These are phyloP conservation scores for Brassicogethes aeneus DNA, from an alignment of 2,888 invertebrate species.

Conservation along the genomic window DNA sequence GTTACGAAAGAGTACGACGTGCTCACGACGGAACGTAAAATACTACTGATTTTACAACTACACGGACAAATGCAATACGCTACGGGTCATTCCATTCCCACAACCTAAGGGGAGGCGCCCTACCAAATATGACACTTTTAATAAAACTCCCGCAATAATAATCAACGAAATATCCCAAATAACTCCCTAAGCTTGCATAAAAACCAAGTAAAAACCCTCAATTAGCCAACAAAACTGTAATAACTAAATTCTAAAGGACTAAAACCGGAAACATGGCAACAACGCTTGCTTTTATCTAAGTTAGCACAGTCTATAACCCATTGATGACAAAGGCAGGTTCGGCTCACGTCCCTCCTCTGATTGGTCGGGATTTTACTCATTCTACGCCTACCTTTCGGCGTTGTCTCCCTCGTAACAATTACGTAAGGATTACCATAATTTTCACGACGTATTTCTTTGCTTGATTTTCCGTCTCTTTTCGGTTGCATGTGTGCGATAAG, in stretches of 20 bases:
- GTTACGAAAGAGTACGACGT: neutral
- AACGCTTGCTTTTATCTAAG: neutral
- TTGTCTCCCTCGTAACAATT: too few species aligned
- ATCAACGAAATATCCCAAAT: neutral
- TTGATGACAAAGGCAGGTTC: constrained; percentile 65
- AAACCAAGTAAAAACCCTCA: neutral
- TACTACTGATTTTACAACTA: constrained; percentile 41
- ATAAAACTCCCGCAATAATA: neutral
- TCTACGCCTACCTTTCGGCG: constrained; percentile 32
- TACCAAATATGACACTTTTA: constrained; percentile 6
- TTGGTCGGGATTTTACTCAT: constrained; percentile 46
- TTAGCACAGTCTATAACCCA: constrained; percentile 41
- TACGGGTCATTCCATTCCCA: constrained; percentile 26
- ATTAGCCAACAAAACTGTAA: neutral
- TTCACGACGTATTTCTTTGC: too few species aligned
- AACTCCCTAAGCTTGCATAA: neutral
- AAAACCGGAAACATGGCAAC: neutral
- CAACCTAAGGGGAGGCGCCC: constrained; percentile 35
- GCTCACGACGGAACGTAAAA: constrained; percentile 13
- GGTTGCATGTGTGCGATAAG: too few species aligned
- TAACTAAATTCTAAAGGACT: too few species aligned
- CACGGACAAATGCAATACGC: constrained; percentile 44
- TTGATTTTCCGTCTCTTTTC: too few species aligned
- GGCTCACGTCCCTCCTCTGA: constrained; percentile 48
- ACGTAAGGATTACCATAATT: too few species aligned